A percentile compares a stretch with the other conserved stretches of the same genome.
Evolutionary conservation across 2,113 vertebrate species (phyloP).

Genomic region (Chiloscyllium plagiosum): DNA sequence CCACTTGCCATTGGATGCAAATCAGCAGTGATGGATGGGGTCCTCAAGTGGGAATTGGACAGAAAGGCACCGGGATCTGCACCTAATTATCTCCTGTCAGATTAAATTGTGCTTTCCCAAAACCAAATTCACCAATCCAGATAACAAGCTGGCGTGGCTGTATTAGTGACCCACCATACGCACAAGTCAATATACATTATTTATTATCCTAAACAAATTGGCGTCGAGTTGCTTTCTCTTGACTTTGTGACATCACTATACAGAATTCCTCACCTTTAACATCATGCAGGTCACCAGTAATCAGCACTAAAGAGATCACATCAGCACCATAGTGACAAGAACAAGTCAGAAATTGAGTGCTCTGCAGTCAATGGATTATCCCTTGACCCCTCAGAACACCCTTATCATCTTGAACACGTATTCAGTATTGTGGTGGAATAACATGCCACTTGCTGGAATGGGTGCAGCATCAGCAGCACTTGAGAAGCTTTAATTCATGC

Average conservation of each 20-base stretch:
- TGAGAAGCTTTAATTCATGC: neutral
- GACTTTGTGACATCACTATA: neutral
- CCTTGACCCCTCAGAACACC: neutral
- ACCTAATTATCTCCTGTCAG: neutral
- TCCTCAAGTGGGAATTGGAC: neutral
- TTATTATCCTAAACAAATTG: neutral
- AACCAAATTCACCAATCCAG: neutral
- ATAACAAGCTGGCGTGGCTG: neutral
- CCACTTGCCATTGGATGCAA: neutral
- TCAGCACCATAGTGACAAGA: neutral
- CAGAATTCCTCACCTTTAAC: neutral
- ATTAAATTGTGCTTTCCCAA: neutral
- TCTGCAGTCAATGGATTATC: neutral
- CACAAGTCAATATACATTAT: neutral
- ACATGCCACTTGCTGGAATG: neutral
- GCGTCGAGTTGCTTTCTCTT: neutral
- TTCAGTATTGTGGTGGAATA: neutral
- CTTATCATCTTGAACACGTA: neutral
- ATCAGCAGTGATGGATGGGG: neutral
- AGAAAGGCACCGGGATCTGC: neutral
- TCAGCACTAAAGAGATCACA: neutral
- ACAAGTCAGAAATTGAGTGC: neutral
- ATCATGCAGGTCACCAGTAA: neutral
- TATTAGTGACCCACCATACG: neutral
- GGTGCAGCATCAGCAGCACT: neutral